These are phyloP conservation scores for Stichopus chloronotus DNA, from an alignment of 35 echinoderm and acorn worm genomes.

Conservation along the genomic window DNA sequence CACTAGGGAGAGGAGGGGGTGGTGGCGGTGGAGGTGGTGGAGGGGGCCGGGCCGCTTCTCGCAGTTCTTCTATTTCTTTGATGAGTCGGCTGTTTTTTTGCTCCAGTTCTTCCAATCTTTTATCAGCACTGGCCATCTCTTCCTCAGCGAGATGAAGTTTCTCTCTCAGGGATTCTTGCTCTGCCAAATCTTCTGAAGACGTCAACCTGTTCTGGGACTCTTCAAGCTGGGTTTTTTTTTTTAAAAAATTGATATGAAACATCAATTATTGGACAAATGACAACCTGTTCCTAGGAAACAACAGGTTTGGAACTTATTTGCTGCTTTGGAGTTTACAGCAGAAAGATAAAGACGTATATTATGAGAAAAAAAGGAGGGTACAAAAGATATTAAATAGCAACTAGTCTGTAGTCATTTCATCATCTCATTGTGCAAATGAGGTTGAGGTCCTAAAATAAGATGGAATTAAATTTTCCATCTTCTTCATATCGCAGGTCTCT, in stretches of 20 bases:
- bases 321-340: too few relatives aligned
- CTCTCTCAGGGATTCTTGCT: slow-evolving; percentile 62
- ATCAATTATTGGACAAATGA: neutral
- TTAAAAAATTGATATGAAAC: neutral
- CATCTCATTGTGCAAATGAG: too few relatives aligned
- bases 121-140: slow-evolving; percentile 71
- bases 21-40: slow-evolving; percentile 76
- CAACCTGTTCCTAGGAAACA: neutral
- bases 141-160: slow-evolving; percentile 83
- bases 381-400: too few relatives aligned
- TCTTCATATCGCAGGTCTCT: too few relatives aligned
- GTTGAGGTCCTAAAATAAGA: too few relatives aligned
- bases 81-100: slow-evolving; percentile 59
- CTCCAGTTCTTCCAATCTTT: slow-evolving; percentile 63
- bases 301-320: too few relatives aligned
- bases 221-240: slow-evolving; percentile 31
- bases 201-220: slow-evolving; percentile 52
- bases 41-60: slow-evolving; percentile 65
- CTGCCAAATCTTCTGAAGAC: slow-evolving; percentile 46
- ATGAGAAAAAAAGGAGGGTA: too few relatives aligned
- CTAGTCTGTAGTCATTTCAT: too few relatives aligned
- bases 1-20: slow-evolving; percentile 41
- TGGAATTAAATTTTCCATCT: too few relatives aligned
- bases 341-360: too few relatives aligned
- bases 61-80: slow-evolving; percentile 52